phyloP scores from a whole-genome alignment of 1,140 invertebrate genomes.

The Halictus rubicundus region DNA sequence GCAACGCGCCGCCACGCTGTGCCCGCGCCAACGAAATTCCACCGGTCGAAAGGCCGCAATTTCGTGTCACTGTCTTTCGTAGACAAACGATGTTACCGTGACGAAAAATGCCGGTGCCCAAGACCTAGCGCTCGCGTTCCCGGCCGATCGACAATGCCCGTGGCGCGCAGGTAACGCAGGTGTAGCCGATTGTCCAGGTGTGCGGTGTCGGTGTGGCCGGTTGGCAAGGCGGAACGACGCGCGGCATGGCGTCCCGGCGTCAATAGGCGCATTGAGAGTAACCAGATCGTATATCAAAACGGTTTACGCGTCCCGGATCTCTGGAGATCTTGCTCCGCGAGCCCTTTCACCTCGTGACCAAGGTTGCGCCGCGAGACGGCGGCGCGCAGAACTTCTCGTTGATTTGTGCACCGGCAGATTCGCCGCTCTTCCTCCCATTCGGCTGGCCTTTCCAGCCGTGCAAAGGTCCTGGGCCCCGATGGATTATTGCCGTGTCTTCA shows the following conservation, averaged over 20 bases:
- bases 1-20: too few relatives aligned
- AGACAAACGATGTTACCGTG: not conserved
- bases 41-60: not conserved
- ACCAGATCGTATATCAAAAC: conserved; percentile 53
- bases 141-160: not conserved
- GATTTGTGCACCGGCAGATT: conserved; percentile 32
- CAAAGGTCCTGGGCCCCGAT: conserved; percentile 18
- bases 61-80: not conserved
- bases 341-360: conserved; percentile 52
- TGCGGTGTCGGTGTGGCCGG: not conserved
- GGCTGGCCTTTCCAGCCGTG: conserved; percentile 29
- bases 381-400: not conserved
- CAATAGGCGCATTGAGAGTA: conserved; percentile 30
- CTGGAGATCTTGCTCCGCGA: conserved; percentile 23
- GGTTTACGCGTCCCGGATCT: conserved; percentile 50
- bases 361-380: conserved; percentile 33
- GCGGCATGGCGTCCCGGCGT: not conserved
- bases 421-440: conserved; percentile 21
- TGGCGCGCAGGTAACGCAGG: conserved; percentile 2
- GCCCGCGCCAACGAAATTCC: not conserved
- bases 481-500: not conserved
- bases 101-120: not conserved
- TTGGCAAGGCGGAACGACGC: conserved; percentile 3
- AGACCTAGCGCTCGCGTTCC: not conserved
- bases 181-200: not conserved